phyloP scores from a whole-genome alignment of 1,140 invertebrate species.

The Medauroidea extradentata region DNA sequence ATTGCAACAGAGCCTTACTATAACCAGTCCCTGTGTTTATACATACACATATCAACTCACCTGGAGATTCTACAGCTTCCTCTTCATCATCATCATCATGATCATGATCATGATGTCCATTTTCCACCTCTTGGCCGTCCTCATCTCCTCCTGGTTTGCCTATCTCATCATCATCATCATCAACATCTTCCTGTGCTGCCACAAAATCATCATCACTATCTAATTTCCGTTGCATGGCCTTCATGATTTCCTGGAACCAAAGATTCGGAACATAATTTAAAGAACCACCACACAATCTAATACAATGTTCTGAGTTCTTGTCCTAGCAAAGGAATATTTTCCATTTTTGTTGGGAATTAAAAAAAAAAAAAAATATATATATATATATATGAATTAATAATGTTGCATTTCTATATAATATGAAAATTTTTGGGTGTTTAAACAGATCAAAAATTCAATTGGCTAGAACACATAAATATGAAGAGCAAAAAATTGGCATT shows the following conservation, averaged over 20 bases:
- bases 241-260: constrained; percentile 40
- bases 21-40: too few relatives aligned
- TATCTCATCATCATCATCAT: constrained; percentile 9
- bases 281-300: not conserved
- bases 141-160: constrained; percentile 8
- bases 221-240: constrained; percentile 14
- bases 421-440: too few relatives aligned
- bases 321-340: too few relatives aligned
- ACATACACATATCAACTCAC: too few relatives aligned
- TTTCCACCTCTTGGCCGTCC: constrained; percentile 20
- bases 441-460: too few relatives aligned
- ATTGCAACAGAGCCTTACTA: too few relatives aligned
- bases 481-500: too few relatives aligned
- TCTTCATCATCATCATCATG: constrained; percentile 28
- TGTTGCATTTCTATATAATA: too few relatives aligned
- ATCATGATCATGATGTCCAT: constrained; percentile 34
- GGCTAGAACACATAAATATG: too few relatives aligned
- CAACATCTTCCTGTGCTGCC: constrained; percentile 31
- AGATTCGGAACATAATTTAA: not conserved
- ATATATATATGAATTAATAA: too few relatives aligned
- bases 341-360: too few relatives aligned
- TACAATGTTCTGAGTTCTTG: not conserved
- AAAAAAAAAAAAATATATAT: too few relatives aligned
- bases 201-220: constrained; percentile 55
- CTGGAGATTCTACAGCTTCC: constrained; percentile 16